Base-by-base conservation (phyloP, 2,113 vertebrate genomes). In the Eptesicus fuscus region DNA sequence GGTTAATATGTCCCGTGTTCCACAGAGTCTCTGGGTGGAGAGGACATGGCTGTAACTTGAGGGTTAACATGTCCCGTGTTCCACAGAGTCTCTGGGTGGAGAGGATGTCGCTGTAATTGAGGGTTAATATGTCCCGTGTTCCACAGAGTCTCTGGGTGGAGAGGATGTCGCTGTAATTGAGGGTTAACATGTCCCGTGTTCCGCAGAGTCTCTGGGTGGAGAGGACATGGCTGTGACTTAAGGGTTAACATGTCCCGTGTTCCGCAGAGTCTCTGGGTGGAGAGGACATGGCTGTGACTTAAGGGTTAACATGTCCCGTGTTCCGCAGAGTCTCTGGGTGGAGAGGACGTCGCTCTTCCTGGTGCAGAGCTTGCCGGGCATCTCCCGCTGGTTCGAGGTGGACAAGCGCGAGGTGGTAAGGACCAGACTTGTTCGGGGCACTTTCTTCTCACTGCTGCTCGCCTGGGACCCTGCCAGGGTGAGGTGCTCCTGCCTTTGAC, bases 381-480 rank as follows among this genome's bases (percentile, higher is more conserved):
- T 99, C 97, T 99, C 99, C 35, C 99, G 99, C 96, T 99, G 99
- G 99, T 99, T 99, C 95, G 99, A 99, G 98, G 99, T 99, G 96
- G 99, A 99, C 93, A 99, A 99, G 96, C 99, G 99, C 93, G 99
- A 99, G 98, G 98, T 99, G 98, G 99, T 99, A 97, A 99, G 99
- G 97, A 88, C 67, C 7, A 7, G n/a, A 17, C 32, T 3, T 69
- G n/a, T 35, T 35, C 17, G 8, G 30, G 30, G 63, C 14, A 16
- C 63, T 16, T 16, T 2, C 30, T n/a, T 32, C 5, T 70, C 79
- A 13, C 25, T 1, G 16, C 18, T 25, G 28, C 47, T 83, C 53
- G 6, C n/a, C 11, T 30, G 61, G 23, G 47, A 16, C 76, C 42
- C 0, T 18, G 76, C 65, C 63, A 0, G 0, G 35, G 5, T 6